A percentile compares a stretch with the other conserved stretches of the same genome.
Evolutionary conservation across 2,113 vertebrate genomes (phyloP).

Genomic region (Leucopsar rothschildi): DNA sequence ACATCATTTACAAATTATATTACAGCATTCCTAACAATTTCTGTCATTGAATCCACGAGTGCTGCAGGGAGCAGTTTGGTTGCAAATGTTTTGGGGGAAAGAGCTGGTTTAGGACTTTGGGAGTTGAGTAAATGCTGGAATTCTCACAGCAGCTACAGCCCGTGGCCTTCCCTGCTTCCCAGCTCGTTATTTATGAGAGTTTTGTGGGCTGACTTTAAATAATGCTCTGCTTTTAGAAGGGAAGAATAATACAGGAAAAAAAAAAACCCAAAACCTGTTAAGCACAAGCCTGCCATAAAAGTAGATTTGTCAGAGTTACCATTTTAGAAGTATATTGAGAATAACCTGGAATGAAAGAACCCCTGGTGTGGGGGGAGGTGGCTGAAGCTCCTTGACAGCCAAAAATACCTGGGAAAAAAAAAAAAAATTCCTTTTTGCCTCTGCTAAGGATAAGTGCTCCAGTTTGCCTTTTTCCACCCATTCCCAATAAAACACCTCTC

Average conservation of each 20-base stretch:
- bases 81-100: constrained; percentile 24
- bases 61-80: constrained; percentile 38
- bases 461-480: neutral
- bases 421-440: neutral
- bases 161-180: neutral
- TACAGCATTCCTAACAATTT: constrained; percentile 21
- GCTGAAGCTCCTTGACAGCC: neutral
- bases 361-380: neutral
- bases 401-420: neutral
- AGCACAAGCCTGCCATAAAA: neutral
- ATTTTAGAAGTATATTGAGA: neutral
- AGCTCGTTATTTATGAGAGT: neutral
- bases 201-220: neutral
- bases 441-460: neutral
- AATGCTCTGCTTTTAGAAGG: neutral
- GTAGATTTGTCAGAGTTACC: neutral
- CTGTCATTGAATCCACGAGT: neutral
- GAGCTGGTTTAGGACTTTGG: constrained; percentile 23
- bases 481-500: neutral
- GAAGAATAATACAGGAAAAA: neutral
- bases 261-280: no score
- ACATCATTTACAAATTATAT: constrained; percentile 57
- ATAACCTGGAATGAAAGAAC: neutral
- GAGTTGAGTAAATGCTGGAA: neutral
- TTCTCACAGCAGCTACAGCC: neutral